These are phyloP conservation scores for Drosophila kurseongensis DNA, from an alignment of 1,140 invertebrate genomes.

Conservation along the genomic window DNA sequence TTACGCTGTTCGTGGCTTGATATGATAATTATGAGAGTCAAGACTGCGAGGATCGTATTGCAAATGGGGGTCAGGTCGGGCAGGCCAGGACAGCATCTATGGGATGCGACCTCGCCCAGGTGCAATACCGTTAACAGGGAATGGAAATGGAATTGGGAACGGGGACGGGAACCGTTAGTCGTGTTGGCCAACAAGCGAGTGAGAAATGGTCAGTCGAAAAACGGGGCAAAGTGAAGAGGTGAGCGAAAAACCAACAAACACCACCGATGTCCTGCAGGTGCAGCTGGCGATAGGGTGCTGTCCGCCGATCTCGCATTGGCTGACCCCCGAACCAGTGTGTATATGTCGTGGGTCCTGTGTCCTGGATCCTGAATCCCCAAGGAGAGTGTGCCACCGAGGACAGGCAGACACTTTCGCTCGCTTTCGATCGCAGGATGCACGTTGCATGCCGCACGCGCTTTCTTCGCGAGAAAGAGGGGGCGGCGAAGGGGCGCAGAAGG, in stretches of 20 bases:
- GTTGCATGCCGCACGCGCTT: conserved; percentile 70
- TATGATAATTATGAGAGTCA: conserved; percentile 72
- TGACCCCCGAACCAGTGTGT: not conserved
- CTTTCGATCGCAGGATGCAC: conserved; percentile 35
- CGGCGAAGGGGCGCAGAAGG: conserved; percentile 2
- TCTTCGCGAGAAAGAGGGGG: conserved; percentile 4
- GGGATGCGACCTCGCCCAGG: conserved; percentile 3
- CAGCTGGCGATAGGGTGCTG: conserved; percentile 63
- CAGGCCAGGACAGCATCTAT: not conserved
- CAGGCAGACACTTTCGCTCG: conserved; percentile 42
- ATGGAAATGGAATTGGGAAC: no score
- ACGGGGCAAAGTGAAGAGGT: not conserved
- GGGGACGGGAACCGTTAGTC: conserved; percentile 38
- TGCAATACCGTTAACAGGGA: conserved; percentile 67
- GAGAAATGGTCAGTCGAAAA: conserved; percentile 17
- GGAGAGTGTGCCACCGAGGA: conserved; percentile 22
- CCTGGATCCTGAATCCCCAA: conserved; percentile 13
- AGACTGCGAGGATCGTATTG: conserved; percentile 26
- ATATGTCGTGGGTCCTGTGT: not conserved
- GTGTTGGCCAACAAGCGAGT: conserved; percentile 6
- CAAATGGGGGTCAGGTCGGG: not conserved
- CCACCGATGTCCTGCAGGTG: conserved; percentile 53
- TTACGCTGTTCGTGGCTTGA: conserved; percentile 28
- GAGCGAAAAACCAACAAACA: conserved; percentile 42
- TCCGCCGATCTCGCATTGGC: conserved; percentile 5